Evolutionary conservation across 1,140 invertebrate species (phyloP).

Genomic region (Brachionus sp.): DNA sequence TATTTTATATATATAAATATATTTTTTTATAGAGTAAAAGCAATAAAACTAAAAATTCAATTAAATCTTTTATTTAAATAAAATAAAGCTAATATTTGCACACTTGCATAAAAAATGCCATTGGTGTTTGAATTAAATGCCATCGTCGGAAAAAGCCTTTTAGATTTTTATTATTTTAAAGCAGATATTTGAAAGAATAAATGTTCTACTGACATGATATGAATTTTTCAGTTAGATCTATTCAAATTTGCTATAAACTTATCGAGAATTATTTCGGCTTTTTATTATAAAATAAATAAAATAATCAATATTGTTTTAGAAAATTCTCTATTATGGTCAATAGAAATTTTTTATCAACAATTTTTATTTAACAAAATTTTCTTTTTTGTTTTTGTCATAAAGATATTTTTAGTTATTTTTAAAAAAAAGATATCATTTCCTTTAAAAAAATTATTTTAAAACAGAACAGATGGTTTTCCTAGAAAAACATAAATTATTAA

Average conservation of each 20-base stretch:
- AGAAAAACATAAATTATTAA: no score
- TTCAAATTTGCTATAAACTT: background rate
- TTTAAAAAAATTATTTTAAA: no score
- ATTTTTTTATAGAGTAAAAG: background rate
- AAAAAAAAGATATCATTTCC: no score
- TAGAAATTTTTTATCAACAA: no score
- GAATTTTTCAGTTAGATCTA: background rate
- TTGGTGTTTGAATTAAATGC: background rate
- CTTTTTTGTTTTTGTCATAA: background rate
- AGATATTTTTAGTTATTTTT: no score
- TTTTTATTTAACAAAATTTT: background rate
- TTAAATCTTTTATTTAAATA: constrained; percentile 8
- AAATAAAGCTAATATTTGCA: background rate
- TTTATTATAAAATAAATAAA: background rate
- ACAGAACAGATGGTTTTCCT: no score
- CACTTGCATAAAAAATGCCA: constrained; percentile 1
- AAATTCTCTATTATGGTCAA: no score
- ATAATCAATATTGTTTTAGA: background rate
- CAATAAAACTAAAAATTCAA: background rate
- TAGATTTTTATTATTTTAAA: background rate
- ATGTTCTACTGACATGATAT: background rate
- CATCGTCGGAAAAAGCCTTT: background rate
- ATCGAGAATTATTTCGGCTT: background rate
- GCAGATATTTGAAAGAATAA: background rate
- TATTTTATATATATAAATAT: background rate